Conservation (phyloP, 2,888 invertebrate genomes). For the Dasysyrphus tricinctus region DNA sequence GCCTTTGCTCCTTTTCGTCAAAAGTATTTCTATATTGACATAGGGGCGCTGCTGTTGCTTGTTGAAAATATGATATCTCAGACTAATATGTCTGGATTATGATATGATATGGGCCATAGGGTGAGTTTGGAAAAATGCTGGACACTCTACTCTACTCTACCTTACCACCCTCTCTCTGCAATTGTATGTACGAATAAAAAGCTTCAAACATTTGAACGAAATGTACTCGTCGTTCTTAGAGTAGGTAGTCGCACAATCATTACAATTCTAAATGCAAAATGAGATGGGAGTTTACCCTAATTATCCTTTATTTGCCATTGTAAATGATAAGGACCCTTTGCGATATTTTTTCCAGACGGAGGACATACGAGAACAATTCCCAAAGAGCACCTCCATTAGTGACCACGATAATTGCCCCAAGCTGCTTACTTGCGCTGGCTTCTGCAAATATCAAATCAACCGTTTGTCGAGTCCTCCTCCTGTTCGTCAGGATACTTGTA, state of each 20-base stretch:
- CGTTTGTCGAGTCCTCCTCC: constrained; percentile 37
- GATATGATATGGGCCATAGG: background rate
- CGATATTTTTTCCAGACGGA: constrained; percentile 66
- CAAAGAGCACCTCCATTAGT: constrained; percentile 77
- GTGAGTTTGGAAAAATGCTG: constrained; percentile 33
- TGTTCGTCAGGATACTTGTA: constrained; percentile 58
- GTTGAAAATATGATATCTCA: constrained; percentile 43
- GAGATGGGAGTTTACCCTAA: constrained; percentile 76
- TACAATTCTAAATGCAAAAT: constrained; percentile 69
- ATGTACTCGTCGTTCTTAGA: background rate
- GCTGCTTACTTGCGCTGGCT: constrained; percentile 75
- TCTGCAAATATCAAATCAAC: constrained; percentile 76
- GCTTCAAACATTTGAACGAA: constrained; percentile 14
- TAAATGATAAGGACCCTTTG: constrained; percentile 76
- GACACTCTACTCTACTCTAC: constrained; percentile 43
- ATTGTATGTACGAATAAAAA: constrained; percentile 4
- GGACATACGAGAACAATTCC: constrained; percentile 75
- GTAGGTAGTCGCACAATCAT: constrained; percentile 24
- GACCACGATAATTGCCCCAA: constrained; percentile 77
- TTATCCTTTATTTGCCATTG: constrained; percentile 77
- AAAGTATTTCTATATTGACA: constrained; percentile 53
- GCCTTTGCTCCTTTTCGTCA: constrained; percentile 26
- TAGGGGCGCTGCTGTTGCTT: constrained; percentile 11
- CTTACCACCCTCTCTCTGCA: background rate
- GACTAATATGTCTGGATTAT: constrained; percentile 32